Conservation (phyloP, 2,888 invertebrate species). For the Timandra comae region DNA sequence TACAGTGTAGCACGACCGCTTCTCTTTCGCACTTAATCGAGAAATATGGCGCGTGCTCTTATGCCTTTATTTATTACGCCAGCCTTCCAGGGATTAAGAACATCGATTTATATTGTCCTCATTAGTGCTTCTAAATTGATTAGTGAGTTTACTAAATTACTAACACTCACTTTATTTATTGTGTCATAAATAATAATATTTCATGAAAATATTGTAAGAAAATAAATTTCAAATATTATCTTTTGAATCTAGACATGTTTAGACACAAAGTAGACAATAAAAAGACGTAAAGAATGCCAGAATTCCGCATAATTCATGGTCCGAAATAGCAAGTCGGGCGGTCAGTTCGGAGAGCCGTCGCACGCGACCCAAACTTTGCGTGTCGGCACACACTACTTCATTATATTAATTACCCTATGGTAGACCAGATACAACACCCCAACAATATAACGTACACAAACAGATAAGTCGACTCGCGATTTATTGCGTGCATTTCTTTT, state of each 20-base stretch:
- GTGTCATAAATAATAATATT: too few relatives aligned
- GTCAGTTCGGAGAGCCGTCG: conserved; percentile 31
- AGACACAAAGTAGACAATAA: conserved; percentile 18
- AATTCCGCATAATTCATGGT: conserved; percentile 41
- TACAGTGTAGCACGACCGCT: conserved; percentile 40
- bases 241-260: neutral
- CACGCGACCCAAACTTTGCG: conserved; percentile 65
- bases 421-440: conserved; percentile 39
- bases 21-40: conserved; percentile 75
- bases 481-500: conserved; percentile 77
- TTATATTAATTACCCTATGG: conserved; percentile 54
- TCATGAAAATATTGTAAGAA: too few relatives aligned
- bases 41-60: conserved; percentile 73
- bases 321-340: conserved; percentile 47
- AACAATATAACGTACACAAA: conserved; percentile 67
- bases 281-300: conserved; percentile 35
- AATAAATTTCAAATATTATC: too few relatives aligned
- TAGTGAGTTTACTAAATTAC: conserved; percentile 44
- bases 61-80: conserved; percentile 70
- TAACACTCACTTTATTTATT: too few relatives aligned
- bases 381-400: conserved; percentile 57
- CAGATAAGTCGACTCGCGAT: conserved; percentile 64
- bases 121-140: conserved; percentile 69
- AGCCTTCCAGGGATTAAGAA: conserved; percentile 62
- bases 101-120: conserved; percentile 68